These are phyloP conservation scores for Tetanocera ferruginea DNA, from an alignment of 2,888 invertebrate species.

Conservation along the genomic window DNA sequence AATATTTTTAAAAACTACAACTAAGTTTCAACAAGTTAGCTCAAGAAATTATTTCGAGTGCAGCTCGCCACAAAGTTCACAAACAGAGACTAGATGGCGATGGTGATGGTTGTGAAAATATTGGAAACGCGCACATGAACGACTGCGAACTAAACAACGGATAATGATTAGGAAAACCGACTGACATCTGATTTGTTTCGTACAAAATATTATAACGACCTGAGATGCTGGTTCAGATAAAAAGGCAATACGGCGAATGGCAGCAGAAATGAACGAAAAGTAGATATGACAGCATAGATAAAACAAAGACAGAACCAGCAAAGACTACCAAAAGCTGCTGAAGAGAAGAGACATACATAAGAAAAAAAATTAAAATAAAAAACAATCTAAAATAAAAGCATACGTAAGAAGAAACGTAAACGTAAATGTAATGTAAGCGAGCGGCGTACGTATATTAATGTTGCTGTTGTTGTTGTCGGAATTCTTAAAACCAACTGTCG, in stretches of 20 bases:
- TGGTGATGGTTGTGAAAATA: neutral
- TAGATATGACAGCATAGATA: constrained; percentile 38
- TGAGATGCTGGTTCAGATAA: constrained; percentile 58
- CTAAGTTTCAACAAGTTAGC: too few relatives aligned
- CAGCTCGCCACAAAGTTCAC: too few relatives aligned
- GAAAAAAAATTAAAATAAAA: too few relatives aligned
- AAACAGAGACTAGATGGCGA: neutral
- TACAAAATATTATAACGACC: constrained; percentile 69
- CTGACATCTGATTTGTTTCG: constrained; percentile 68
- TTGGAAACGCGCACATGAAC: neutral
- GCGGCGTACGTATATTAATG: neutral
- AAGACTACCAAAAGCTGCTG: constrained; percentile 20
- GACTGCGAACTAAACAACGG: constrained; percentile 45
- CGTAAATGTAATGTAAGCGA: neutral
- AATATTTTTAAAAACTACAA: too few relatives aligned
- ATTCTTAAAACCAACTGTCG: constrained; percentile 18
- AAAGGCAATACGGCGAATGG: constrained; percentile 42
- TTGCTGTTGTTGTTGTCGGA: neutral
- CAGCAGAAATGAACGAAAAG: constrained; percentile 27
- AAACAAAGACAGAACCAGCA: neutral
- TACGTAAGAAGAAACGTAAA: neutral
- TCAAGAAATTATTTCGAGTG: too few relatives aligned
- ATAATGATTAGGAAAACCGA: constrained; percentile 66
- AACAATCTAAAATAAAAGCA: constrained; percentile 51
- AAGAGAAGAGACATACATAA: constrained; percentile 20